Percentiles rank a stretch among this genome's conserved stretches.
Evolutionary conservation across 1,140 invertebrate species (phyloP).

Genomic region (Pogonognathellus flavescens): DNA sequence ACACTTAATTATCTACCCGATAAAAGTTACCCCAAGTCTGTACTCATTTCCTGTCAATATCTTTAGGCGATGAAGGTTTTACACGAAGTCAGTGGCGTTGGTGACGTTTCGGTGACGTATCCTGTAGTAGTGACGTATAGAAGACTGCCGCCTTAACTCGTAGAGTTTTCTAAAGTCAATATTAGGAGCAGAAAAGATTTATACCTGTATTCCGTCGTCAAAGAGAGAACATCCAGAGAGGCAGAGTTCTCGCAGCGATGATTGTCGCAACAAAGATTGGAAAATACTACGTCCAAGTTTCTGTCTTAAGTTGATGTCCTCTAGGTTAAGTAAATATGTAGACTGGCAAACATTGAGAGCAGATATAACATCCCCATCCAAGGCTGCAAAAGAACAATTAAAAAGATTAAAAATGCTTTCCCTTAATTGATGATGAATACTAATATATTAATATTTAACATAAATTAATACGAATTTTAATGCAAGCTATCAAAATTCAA

Average conservation of each 20-base stretch:
- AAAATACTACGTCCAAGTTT: constrained; percentile 26
- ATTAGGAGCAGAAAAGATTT: too few relatives aligned
- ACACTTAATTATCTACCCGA: too few relatives aligned
- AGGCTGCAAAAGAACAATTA: not conserved
- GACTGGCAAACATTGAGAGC: constrained; percentile 54
- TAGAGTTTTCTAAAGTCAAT: too few relatives aligned
- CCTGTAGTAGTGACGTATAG: too few relatives aligned
- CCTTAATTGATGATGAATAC: not conserved
- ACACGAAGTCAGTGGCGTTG: too few relatives aligned
- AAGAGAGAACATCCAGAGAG: constrained; percentile 60
- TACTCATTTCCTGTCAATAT: too few relatives aligned
- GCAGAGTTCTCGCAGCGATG: constrained; percentile 49
- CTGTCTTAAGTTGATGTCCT: constrained; percentile 42
- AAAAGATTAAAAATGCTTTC: not conserved
- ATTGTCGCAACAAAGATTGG: constrained; percentile 51
- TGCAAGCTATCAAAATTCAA: not conserved
- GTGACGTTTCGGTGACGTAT: too few relatives aligned
- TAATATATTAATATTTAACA: too few relatives aligned
- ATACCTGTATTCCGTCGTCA: constrained; percentile 61
- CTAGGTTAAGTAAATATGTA: constrained; percentile 51
- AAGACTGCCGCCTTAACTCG: too few relatives aligned
- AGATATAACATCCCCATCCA: constrained; percentile 2
- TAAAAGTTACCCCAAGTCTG: too few relatives aligned
- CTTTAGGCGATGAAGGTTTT: too few relatives aligned
- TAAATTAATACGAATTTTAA: not conserved